Evolutionary conservation across 2,113 vertebrate species (phyloP), one percentile per base, ranked within the genome.

Genomic region (Bungarus multicinctus): DNA sequence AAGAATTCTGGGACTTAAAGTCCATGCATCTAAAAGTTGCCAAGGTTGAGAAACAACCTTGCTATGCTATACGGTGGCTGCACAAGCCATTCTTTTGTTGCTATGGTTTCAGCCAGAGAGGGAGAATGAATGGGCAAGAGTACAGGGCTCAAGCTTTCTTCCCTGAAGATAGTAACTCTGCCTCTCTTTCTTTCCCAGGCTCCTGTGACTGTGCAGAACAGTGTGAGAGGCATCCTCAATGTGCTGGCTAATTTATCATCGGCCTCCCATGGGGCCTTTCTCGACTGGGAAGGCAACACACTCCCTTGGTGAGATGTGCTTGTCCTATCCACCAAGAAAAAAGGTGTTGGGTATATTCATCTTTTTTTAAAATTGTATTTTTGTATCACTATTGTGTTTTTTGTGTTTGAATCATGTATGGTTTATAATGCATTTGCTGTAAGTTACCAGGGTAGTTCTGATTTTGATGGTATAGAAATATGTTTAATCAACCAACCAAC

Each of bases 221-320:
- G 98, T 0, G 94, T 96, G 54, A 27, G 2, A 5, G 97, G 96
- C 47, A 95, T 97, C 91, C 93, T 97, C 91, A 54, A 74, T 0
- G 95, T 97, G 94, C 95, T 98, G 85, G 89, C 92, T 50, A 88
- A 93, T 27, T 95, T 97, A 55, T 96, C 95, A 0, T 96, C 96
- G n/a, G 93, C 96, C 25, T 43, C 95, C 45, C 95, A 94, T 0
- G 95, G 96, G 11, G 30, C 95, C 27, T 96, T 97, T 88, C 93
- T 98, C 0, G 93, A 97, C 95, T 96, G 96, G 96, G 95, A 97
- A 94, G 97, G 97, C 45, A 97, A 94, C 25, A 85, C 47, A 25
- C 93, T 98, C 93, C 96, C 96, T 57, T 98, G 97, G 97, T 98
- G 94, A 97, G 0, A 81, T 43, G 20, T 86, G 60, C 53, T 89